These are phyloP conservation scores for Agrotis clavis DNA, from an alignment of 2,888 invertebrate genomes.

Conservation along the genomic window DNA sequence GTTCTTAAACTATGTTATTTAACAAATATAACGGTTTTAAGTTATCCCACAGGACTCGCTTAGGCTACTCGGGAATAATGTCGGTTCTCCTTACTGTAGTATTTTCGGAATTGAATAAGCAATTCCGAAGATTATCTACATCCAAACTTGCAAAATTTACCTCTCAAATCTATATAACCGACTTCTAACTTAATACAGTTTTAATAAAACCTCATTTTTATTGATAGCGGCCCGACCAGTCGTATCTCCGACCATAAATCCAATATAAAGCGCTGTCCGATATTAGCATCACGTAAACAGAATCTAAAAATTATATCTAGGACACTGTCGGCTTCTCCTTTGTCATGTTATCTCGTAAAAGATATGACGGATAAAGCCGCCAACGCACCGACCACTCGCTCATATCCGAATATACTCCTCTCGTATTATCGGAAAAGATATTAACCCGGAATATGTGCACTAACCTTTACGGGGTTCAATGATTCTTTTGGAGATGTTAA, in stretches of 20 bases:
- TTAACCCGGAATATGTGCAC: constrained; percentile 47
- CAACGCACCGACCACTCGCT: constrained; percentile 19
- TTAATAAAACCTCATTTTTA: constrained; percentile 9
- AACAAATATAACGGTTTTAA: no score
- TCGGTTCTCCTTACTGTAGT: no score
- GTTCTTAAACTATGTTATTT: background rate
- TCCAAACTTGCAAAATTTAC: no score
- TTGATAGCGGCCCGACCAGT: constrained; percentile 3
- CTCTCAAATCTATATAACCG: no score
- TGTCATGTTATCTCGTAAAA: constrained; percentile 49
- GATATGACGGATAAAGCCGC: constrained; percentile 45
- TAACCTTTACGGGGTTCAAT: constrained; percentile 36
- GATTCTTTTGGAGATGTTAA: constrained; percentile 25
- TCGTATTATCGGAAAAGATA: constrained; percentile 56
- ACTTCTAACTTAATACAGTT: background rate
- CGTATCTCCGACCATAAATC: constrained; percentile 38
- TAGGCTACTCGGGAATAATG: no score
- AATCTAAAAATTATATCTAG: constrained; percentile 48
- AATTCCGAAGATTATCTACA: no score
- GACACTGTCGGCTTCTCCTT: constrained; percentile 33
- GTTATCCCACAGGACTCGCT: no score
- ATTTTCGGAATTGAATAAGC: no score
- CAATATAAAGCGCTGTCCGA: constrained; percentile 42
- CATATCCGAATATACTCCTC: constrained; percentile 20
- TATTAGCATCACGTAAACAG: constrained; percentile 59